phyloP scores from a whole-genome alignment of 2,797 vertebrate genomes.

The Platyrinchus mystaceus region DNA sequence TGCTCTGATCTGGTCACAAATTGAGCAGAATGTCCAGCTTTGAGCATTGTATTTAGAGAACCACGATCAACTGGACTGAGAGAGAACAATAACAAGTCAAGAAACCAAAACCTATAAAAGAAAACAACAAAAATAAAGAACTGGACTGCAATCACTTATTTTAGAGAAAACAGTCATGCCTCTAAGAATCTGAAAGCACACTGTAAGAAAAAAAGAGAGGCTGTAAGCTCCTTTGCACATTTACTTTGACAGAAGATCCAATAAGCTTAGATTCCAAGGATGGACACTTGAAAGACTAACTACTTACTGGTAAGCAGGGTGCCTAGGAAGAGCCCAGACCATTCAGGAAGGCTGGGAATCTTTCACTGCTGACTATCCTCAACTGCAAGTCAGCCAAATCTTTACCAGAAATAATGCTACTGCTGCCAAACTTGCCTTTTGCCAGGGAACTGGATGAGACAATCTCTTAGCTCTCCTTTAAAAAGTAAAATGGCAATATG shows the following conservation, averaged over 20 bases:
- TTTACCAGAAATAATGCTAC: not conserved
- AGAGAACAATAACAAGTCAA: not conserved
- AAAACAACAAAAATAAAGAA: not conserved
- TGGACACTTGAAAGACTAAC: not conserved
- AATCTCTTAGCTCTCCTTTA: not conserved
- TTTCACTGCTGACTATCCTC: not conserved
- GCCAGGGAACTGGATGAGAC: not conserved
- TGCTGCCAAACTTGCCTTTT: not conserved
- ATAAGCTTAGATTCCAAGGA: not conserved
- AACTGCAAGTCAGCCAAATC: not conserved
- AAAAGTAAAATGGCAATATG: not conserved
- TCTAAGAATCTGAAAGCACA: not conserved
- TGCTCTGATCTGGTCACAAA: not conserved
- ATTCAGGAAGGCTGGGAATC: not conserved
- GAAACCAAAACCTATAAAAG: not conserved
- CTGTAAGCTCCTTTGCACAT: not conserved
- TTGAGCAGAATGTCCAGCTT: not conserved
- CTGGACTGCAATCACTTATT: not conserved
- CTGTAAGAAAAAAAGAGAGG: not conserved
- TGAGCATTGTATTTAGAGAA: not conserved
- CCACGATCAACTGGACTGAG: not conserved
- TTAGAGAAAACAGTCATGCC: not conserved
- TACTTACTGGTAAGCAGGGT: not conserved
- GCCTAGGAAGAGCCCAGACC: not conserved
- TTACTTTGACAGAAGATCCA: not conserved